These are phyloP conservation scores for Ophthalmolycus amberensis DNA, from an alignment of 2,113 vertebrate species.

Conservation along the genomic window DNA sequence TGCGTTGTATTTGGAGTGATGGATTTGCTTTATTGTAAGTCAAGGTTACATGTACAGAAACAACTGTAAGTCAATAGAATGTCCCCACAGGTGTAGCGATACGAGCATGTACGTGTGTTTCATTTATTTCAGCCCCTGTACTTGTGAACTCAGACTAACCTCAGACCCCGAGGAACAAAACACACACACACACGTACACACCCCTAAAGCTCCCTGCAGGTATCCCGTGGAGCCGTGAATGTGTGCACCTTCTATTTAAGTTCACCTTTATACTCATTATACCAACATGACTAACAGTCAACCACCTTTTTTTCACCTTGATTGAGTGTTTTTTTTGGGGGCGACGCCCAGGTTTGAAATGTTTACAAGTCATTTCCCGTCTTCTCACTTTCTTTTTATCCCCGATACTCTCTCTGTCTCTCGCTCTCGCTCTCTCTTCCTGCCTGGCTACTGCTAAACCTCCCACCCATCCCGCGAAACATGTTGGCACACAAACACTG, in stretches of 20 bases:
- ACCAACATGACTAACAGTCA: slow-evolving; percentile 47
- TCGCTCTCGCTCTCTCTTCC: background rate
- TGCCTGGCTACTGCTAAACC: slow-evolving; percentile 26
- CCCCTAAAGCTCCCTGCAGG: slow-evolving; percentile 45
- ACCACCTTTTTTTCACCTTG: slow-evolving; percentile 42
- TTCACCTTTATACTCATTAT: slow-evolving; percentile 54
- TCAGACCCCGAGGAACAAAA: slow-evolving; percentile 46
- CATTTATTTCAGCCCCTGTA: slow-evolving; percentile 61
- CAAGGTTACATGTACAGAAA: background rate
- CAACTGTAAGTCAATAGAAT: background rate
- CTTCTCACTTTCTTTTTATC: background rate
- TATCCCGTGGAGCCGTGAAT: slow-evolving; percentile 28
- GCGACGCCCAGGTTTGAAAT: slow-evolving; percentile 23
- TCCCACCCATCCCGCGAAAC: slow-evolving; percentile 40
- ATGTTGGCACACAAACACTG: slow-evolving; percentile 67
- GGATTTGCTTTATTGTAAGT: slow-evolving; percentile 14
- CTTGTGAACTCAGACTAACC: slow-evolving; percentile 66
- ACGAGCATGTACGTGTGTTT: background rate
- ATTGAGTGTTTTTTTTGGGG: slow-evolving; percentile 28
- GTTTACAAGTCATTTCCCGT: slow-evolving; percentile 34
- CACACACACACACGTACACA: slow-evolving; percentile 28
- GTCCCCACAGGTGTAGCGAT: slow-evolving; percentile 20
- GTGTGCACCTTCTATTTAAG: slow-evolving; percentile 49
- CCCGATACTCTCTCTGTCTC: background rate
- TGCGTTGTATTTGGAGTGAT: slow-evolving; percentile 25